Evolutionary conservation across 2,797 vertebrate genomes (phyloP), one percentile per base, ranked within the genome.

Genomic region (Megalops cyprinoides): DNA sequence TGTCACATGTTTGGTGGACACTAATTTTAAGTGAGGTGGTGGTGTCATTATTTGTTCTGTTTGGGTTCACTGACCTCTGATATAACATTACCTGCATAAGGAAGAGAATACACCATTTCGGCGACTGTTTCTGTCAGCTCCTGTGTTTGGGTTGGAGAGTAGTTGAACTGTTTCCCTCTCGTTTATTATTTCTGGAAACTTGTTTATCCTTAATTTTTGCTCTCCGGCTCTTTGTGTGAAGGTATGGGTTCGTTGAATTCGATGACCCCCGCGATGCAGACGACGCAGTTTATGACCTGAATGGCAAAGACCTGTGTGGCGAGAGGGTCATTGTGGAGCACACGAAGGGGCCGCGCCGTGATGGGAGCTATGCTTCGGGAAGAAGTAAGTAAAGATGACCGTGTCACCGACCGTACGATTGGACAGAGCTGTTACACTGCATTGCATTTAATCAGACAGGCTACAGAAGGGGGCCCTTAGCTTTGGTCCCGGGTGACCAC

Each of bases 241-340:
- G 98, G 83, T 99, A 98, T 1, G 98, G 98, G 78, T 99, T 99
- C 90, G 98, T 99, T 84, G 98, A 99, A 87, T 99, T 99, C 48
- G 97, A 98, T 82, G 98, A 99, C 87, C 95, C 98, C 79, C 96
- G 97, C 1, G 98, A 99, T 67, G 98, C 98, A 1, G 97, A 99
- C 8, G 98, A 99, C 86, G 97, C 98, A 0, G 98, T 99, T 55
- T 99, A 98, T 82, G 98, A 99, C 89, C 94, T 99, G 81, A 99
- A 99, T 8, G 97, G 97, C 79, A 97, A 98, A 87, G 97, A 99
- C 90, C 92, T 99, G 82, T 99, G 98, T 86, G 98, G 98, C 53
- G 97, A 98, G 85, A 90, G 97, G 85, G 98, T 99, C 84, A 97
- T 98, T 51, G 97, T 99, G 88, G 98, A 99, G 86, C 98, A 99